A percentile compares a stretch with the other conserved stretches of the same genome.
Conservation (phyloP, 2,113 vertebrate species). For the Ornithorhynchus anatinus region DNA sequence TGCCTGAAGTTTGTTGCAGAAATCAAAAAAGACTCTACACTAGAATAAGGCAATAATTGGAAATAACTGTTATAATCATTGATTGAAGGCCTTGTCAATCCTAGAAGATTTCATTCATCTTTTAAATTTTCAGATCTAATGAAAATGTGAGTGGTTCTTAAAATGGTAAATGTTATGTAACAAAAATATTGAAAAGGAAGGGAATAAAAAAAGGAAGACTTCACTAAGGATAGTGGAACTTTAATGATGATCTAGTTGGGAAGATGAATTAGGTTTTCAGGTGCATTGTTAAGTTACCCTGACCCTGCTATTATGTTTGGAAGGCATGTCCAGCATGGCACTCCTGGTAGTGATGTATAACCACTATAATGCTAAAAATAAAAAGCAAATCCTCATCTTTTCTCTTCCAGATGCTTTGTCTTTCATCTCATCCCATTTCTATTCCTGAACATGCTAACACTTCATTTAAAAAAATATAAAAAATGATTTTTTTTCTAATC, state of each 20-base stretch:
- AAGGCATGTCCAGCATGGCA: constrained; percentile 3
- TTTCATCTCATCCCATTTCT: neutral
- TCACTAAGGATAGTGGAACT: constrained; percentile 43
- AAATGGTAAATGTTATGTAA: neutral
- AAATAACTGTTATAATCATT: too few relatives aligned
- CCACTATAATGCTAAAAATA: constrained; percentile 4
- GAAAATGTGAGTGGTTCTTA: too few relatives aligned
- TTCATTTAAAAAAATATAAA: constrained; percentile 33
- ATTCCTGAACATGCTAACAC: neutral
- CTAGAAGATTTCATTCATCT: too few relatives aligned
- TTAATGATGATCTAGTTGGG: constrained; percentile 44
- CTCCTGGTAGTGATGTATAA: constrained; percentile 21
- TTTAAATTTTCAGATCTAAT: too few relatives aligned
- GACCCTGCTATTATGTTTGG: constrained; percentile 45
- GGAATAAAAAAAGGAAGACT: constrained; percentile 33
- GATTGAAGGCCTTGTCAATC: too few relatives aligned
- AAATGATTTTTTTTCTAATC: neutral
- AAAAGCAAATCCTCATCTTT: constrained; percentile 23
- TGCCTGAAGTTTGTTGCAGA: too few relatives aligned
- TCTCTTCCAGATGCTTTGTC: constrained; percentile 15
- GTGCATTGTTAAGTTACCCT: constrained; percentile 41
- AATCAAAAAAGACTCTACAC: too few relatives aligned
- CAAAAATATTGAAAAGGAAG: constrained; percentile 25
- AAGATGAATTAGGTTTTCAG: constrained; percentile 59
- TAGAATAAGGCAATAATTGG: too few relatives aligned